phyloP scores from a whole-genome alignment of 2,888 invertebrate genomes.

The Sinotaia quadrata region DNA sequence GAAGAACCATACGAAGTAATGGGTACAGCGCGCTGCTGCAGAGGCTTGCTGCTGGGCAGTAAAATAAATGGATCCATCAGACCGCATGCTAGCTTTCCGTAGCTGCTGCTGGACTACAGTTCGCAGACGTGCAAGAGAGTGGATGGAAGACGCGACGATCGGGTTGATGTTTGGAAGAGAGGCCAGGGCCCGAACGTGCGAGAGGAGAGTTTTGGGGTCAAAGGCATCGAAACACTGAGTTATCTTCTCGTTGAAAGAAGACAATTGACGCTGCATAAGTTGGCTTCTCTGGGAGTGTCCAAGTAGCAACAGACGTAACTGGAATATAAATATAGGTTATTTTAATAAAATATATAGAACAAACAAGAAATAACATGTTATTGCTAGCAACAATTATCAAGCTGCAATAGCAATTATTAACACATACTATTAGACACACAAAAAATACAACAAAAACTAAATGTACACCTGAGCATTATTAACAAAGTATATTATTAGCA shows the following conservation, averaged over 20 bases:
- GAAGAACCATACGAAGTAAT: conserved; percentile 62
- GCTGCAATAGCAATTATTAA: no score
- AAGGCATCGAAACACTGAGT: conserved; percentile 53
- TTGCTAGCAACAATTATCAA: no score
- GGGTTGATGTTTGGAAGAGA: conserved; percentile 26
- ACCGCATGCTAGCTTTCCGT: conserved; percentile 30
- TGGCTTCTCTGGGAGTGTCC: conserved; percentile 56
- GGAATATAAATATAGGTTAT: no score
- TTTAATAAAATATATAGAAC: no score
- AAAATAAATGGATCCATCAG: conserved; percentile 37
- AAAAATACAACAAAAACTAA: no score
- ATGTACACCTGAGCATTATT: no score
- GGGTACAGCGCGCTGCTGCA: conserved; percentile 40
- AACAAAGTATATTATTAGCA: no score
- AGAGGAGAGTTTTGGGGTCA: conserved; percentile 48
- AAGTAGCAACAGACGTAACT: conserved; percentile 53
- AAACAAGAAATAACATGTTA: no score
- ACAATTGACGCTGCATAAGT: conserved; percentile 55
- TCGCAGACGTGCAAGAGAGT: conserved; percentile 35
- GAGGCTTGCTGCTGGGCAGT: conserved; percentile 24
- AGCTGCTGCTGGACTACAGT: conserved; percentile 38
- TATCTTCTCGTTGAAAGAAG: conserved; percentile 59
- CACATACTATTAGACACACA: no score
- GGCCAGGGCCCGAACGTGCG: conserved; percentile 17
- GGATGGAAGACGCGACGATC: conserved; percentile 31